Base-by-base conservation (phyloP, 2,113 vertebrate species). In the Elachura formosa region DNA sequence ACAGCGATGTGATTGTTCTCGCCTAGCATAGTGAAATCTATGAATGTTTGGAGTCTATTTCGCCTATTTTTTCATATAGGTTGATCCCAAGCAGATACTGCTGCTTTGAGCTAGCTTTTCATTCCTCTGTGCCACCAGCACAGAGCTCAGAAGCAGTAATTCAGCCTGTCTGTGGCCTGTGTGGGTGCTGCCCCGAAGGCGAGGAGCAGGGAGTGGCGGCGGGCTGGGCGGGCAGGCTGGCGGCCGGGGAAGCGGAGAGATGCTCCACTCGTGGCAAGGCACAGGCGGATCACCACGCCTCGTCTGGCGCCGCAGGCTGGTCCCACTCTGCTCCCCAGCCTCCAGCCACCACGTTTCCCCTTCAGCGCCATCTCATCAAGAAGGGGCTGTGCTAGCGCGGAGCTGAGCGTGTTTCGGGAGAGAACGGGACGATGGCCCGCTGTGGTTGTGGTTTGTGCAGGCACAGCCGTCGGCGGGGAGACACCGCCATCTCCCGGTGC, bases 401-500 rank as follows among this genome's bases (percentile, higher is more conserved):
- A 43, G 34, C n/a, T n/a, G 76, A 40, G 51, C 5, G 3, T 19
- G 3, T 51, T 36, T 33, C 24, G 5, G 9, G 29, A 19, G 2
- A 36, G 36, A 14, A 13, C 1, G n/a, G 52, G 26, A 1, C 2
- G 3, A 12, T 18, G 0, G 1, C 23, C 38, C 0, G 1, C 40
- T 4, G 54, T 1, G 52, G 16, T 1, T 34, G 21, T 8, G 46
- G 31, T 14, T 24, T 3, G n/a, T 3, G n/a, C n/a, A n/a, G n/a
- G n/a, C n/a, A n/a, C n/a, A n/a, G n/a, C 6, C 7, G 23, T 74
- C 34, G 19, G 64, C 9, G 55, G 89, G 87, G 46, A 11, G 62
- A 96, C 89, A 94, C 96, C 77, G 97, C 98, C 98, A 96, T 14
- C 97, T 97, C 86, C 95, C 62, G 97, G 81, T 83, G 12, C 12